phyloP scores from a whole-genome alignment of 2,113 vertebrate genomes.

The Malurus cyaneus region DNA sequence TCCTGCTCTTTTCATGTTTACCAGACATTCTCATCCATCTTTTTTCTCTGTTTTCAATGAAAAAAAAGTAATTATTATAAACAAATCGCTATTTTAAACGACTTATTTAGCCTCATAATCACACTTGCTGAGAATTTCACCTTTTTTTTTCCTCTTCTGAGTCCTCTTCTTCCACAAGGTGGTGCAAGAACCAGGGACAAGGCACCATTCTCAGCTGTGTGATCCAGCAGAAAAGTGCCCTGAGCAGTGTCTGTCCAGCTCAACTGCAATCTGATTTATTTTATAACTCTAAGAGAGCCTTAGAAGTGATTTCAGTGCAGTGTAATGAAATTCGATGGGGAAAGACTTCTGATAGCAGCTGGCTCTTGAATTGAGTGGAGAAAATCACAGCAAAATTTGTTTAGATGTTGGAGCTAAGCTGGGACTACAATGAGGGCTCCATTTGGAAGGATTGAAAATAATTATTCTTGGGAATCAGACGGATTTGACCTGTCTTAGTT shows the following conservation, averaged over 20 bases:
- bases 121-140: background rate
- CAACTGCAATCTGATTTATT: background rate
- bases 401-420: background rate
- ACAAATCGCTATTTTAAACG: background rate
- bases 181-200: background rate
- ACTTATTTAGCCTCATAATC: background rate
- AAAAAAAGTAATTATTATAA: background rate
- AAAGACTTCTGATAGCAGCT: background rate
- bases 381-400: background rate
- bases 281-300: background rate
- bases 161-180: conserved; percentile 3
- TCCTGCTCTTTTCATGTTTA: background rate
- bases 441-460: background rate
- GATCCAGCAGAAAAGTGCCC: background rate
- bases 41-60: background rate
- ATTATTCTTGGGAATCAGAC: background rate
- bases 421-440: background rate
- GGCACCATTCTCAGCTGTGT: background rate
- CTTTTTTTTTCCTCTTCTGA: background rate
- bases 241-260: background rate
- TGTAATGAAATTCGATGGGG: background rate
- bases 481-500: background rate
- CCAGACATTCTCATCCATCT: fast-evolving
- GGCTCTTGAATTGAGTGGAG: background rate
- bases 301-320: background rate